Evolutionary conservation across 2,797 vertebrate genomes (phyloP).

Genomic region (Epinephelus malabaricus): DNA sequence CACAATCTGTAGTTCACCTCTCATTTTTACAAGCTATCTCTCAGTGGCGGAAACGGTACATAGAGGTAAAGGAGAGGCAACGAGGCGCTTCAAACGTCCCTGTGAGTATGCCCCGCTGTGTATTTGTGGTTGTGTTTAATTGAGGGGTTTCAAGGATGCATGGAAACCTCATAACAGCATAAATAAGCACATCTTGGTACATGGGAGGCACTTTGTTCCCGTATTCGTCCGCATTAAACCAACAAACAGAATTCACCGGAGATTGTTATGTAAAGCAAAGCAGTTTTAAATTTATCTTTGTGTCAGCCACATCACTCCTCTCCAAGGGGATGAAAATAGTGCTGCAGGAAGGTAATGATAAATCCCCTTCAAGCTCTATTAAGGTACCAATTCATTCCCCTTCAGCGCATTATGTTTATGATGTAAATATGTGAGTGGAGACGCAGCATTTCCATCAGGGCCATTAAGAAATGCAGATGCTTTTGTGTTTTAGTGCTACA

Average conservation of each 20-base stretch:
- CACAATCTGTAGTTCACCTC: conserved; percentile 35
- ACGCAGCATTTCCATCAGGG: conserved; percentile 47
- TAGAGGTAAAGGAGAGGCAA: background rate
- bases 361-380: conserved; percentile 65
- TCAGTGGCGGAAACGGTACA: conserved; percentile 2
- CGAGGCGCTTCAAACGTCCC: background rate
- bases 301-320: conserved; percentile 8
- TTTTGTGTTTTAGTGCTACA: conserved; percentile 46
- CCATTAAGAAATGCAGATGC: conserved; percentile 61
- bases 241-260: conserved; percentile 24
- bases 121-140: conserved; percentile 34
- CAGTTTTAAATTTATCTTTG: conserved; percentile 9
- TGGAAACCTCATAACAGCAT: conserved; percentile 19
- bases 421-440: conserved; percentile 55
- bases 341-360: conserved; percentile 53
- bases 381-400: conserved; percentile 60
- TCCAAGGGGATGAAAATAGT: conserved; percentile 32
- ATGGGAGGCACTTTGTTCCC: conserved; percentile 18
- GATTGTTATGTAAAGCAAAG: conserved; percentile 24
- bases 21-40: conserved; percentile 35
- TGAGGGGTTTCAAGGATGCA: conserved; percentile 53
- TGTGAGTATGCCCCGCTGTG: background rate
- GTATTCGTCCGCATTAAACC: conserved; percentile 32
- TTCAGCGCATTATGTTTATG: conserved; percentile 64
- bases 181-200: conserved; percentile 29